phyloP scores from a whole-genome alignment of 92 coral and sea anemone genomes.

The Pocillopora meandrina region DNA sequence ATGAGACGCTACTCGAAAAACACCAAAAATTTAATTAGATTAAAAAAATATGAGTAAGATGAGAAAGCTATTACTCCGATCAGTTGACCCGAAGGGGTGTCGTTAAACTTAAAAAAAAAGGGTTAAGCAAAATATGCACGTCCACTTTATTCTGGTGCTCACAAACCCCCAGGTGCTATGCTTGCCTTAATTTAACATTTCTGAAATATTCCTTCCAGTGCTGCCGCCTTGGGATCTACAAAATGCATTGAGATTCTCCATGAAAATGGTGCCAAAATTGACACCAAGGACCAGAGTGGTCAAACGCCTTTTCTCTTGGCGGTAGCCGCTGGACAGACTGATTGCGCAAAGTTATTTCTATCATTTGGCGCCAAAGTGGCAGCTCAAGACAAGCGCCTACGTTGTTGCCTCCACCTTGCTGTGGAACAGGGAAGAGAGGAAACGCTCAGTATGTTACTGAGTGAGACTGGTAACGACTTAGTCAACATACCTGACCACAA shows the following conservation, averaged over 20 bases:
- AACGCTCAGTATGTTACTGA: slow-evolving; percentile 64
- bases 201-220: slow-evolving; percentile 32
- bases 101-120: too few relatives aligned
- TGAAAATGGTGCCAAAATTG: slow-evolving; percentile 64
- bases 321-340: slow-evolving; percentile 67
- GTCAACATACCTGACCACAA: slow-evolving; percentile 61
- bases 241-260: slow-evolving; percentile 58
- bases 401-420: slow-evolving; percentile 76
- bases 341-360: slow-evolving; percentile 60
- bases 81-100: too few relatives aligned
- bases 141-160: too few relatives aligned
- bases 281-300: slow-evolving; percentile 58
- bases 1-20: too few relatives aligned
- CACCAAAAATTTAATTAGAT: too few relatives aligned
- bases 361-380: slow-evolving; percentile 65
- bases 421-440: slow-evolving; percentile 69
- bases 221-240: slow-evolving; percentile 62
- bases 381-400: slow-evolving; percentile 58
- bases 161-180: too few relatives aligned
- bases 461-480: slow-evolving; percentile 48
- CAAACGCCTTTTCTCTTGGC: slow-evolving; percentile 78
- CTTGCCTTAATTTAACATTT: neutral
- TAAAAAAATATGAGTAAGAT: too few relatives aligned
- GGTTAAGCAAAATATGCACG: too few relatives aligned
- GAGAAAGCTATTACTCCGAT: too few relatives aligned